Conservation (phyloP, 1,140 invertebrate genomes). For the Drosophila oshimai region DNA sequence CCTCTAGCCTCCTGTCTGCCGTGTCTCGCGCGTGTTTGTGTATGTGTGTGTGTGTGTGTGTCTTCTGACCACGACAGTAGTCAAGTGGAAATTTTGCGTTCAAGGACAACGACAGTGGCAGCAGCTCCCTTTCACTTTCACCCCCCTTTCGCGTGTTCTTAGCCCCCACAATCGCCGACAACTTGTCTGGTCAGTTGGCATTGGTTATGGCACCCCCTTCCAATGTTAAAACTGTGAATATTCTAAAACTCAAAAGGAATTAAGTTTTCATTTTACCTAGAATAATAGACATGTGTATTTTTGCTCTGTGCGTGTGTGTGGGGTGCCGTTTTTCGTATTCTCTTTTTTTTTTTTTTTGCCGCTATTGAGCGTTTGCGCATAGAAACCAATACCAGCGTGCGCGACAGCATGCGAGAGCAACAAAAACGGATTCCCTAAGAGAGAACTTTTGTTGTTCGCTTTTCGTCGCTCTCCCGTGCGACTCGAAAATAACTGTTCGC, state of each 20-base stretch:
- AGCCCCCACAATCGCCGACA: conserved; percentile 3
- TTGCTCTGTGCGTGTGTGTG: conserved; percentile 33
- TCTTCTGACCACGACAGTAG: conserved; percentile 61
- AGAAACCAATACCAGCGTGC: conserved; percentile 40
- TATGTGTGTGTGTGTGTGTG: conserved; percentile 21
- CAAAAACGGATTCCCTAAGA: no score
- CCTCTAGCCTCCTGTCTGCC: conserved; percentile 34
- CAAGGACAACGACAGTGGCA: conserved; percentile 64
- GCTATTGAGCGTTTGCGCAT: conserved; percentile 63
- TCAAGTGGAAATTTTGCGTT: conserved; percentile 76
- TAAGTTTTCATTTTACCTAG: conserved; percentile 52
- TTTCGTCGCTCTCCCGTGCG: conserved; percentile 21
- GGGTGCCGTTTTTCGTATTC: conserved; percentile 50
- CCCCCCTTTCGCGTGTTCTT: neutral
- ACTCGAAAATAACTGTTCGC: conserved; percentile 69
- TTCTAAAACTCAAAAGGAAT: conserved; percentile 47
- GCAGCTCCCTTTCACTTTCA: conserved; percentile 2
- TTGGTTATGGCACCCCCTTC: conserved; percentile 2
- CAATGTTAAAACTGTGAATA: neutral
- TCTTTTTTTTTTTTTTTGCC: conserved; percentile 44
- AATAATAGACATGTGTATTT: conserved; percentile 32
- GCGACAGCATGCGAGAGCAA: no score
- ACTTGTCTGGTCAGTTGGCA: conserved; percentile 35
- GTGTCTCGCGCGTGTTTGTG: neutral
- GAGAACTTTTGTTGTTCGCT: no score